These are phyloP conservation scores for Callinectes sapidus DNA, from an alignment of 2,888 invertebrate species.

Conservation along the genomic window DNA sequence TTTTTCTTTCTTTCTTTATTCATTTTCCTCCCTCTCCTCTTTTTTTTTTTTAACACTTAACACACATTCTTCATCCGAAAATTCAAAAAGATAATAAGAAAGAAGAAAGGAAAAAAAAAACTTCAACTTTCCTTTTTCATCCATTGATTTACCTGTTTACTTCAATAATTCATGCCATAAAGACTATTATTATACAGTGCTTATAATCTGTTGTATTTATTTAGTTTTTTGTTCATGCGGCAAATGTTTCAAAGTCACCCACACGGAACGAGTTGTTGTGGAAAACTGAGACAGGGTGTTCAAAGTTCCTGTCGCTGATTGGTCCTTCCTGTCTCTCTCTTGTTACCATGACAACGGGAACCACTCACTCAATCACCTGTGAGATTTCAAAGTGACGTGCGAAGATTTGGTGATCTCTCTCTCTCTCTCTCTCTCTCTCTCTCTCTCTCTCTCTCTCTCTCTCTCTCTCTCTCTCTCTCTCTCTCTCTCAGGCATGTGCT, in stretches of 20 bases:
- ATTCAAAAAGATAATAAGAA: too few species aligned
- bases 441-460: too few species aligned
- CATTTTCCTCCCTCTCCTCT: neutral
- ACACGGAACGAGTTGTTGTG: neutral
- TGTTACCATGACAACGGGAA: neutral
- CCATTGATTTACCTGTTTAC: too few species aligned
- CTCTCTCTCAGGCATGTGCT: too few species aligned
- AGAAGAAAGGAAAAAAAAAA: too few species aligned
- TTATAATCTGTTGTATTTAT: neutral
- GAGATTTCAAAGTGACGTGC: too few species aligned
- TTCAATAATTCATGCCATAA: too few species aligned
- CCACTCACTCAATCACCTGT: neutral
- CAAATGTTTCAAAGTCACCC: neutral
- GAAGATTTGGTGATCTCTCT: neutral
- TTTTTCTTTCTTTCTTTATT: neutral
- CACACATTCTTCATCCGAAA: too few species aligned
- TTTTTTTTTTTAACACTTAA: too few species aligned
- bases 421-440: neutral
- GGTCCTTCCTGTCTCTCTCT: neutral
- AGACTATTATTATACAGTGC: too few species aligned
- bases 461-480: neutral
- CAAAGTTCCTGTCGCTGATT: neutral
- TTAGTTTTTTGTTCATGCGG: neutral
- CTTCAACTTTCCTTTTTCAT: too few species aligned
- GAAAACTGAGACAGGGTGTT: neutral